Percentiles rank a stretch among this genome's conserved stretches.
Conservation (phyloP, 2,888 invertebrate genomes). For the Tetropium fuscum region DNA sequence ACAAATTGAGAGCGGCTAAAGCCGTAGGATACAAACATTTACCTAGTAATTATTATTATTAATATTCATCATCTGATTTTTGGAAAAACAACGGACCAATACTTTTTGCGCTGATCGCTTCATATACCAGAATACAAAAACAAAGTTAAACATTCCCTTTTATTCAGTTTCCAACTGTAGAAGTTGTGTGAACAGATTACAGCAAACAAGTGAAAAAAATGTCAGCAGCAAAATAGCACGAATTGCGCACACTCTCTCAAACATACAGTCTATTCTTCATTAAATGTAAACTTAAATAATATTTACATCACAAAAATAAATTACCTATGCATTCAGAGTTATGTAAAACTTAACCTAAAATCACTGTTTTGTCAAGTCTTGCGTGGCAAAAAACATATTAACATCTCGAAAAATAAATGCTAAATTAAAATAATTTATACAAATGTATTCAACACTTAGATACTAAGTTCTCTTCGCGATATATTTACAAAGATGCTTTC, state of each 20-base stretch:
- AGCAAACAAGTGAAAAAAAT: conserved; percentile 14
- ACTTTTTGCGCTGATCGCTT: conserved; percentile 54
- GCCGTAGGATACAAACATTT: conserved; percentile 69
- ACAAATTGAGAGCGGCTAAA: conserved; percentile 68
- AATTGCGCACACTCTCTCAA: conserved; percentile 55
- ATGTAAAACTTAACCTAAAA: conserved; percentile 62
- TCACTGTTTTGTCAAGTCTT: conserved; percentile 64
- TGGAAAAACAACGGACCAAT: conserved; percentile 60
- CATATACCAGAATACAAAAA: conserved; percentile 36
- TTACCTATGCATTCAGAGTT: conserved; percentile 54
- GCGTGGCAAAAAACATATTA: conserved; percentile 57
- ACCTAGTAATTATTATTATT: conserved; percentile 69
- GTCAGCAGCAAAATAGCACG: conserved; percentile 31
- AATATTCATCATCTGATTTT: conserved; percentile 65
- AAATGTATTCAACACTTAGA: conserved; percentile 55
- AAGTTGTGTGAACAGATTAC: conserved; percentile 17
- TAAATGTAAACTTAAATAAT: conserved; percentile 52
- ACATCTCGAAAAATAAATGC: conserved; percentile 51
- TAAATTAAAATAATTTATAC: conserved; percentile 57
- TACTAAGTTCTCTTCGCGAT: conserved; percentile 50
- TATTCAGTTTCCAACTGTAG: conserved; percentile 39
- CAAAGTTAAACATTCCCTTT: conserved; percentile 33
- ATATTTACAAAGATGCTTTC: conserved; percentile 65
- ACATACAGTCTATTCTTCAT: conserved; percentile 54
- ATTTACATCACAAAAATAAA: conserved; percentile 64